Evolutionary conservation across 2,888 invertebrate genomes (phyloP), one percentile per base, ranked within the genome.

Genomic region (Eumerus sabulonum): DNA sequence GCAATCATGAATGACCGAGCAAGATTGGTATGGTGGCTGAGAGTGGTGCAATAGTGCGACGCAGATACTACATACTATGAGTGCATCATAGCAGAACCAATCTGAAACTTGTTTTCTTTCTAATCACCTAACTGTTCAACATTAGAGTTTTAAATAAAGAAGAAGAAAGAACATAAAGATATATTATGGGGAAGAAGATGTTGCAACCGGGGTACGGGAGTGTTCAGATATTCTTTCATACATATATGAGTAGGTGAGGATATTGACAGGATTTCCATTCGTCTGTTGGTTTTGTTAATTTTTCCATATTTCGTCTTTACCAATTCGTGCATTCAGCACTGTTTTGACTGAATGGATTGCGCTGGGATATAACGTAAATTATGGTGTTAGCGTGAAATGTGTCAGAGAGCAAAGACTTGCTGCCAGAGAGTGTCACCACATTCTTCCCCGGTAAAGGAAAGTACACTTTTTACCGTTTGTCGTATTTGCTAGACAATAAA

Each of bases 81-180:
- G 13, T 9, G 18, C 48, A 48, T 48, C 19, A 5, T 3, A 19
- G 27, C 57, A 45, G 40, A 63, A 48, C 56, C 59, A 63, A 70
- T 72, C 47, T 60, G 64, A 77, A 70, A 82, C 82, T 82, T 77
- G 82, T 73, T 82, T 82, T 77, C 47, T 51, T 77, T 82, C 73
- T 82, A 82, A 77, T 82, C 77, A 68, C 19, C 71, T 82, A 82
- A 82, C 82, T 77, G 82, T 82, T 70, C 63, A 64, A 27, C 44
- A 59, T 54, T 67, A 53, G 57, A 62, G 45, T 70, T 27, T n/a
- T n/a, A n/a, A n/a, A n/a, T n/a, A n/a, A n/a, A n/a, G n/a, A n/a
- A n/a, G n/a, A n/a, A n/a, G n/a, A n/a, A n/a, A n/a, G n/a, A n/a
- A n/a, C n/a, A n/a, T n/a, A n/a, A n/a, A n/a, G n/a, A n/a, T 2